Evolutionary conservation across 2,797 vertebrate genomes (phyloP).

Genomic region (Coranthus polyacanthus): DNA sequence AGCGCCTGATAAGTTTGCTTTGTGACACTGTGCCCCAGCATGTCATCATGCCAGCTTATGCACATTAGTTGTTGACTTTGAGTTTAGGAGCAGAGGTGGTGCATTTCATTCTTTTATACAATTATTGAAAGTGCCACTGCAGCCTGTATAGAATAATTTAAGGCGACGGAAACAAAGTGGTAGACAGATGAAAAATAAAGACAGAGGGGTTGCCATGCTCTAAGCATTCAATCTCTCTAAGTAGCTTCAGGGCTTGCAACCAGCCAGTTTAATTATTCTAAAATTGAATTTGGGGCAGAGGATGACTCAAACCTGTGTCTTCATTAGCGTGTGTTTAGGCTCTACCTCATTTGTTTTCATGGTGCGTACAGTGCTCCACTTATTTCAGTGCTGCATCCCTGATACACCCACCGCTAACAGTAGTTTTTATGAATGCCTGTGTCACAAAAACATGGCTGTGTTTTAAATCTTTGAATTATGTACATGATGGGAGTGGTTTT

Average conservation of each 20-base stretch:
- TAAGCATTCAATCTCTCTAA: conserved; percentile 65
- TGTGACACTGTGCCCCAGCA: conserved; percentile 27
- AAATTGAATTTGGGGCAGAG: conserved; percentile 66
- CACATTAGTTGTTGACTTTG: conserved; percentile 39
- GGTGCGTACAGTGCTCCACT: conserved; percentile 17
- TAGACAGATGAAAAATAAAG: conserved; percentile 29
- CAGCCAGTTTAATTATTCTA: conserved; percentile 72
- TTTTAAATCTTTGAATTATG: conserved; percentile 28
- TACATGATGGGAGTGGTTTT: neutral
- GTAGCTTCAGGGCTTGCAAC: conserved; percentile 48
- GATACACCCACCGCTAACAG: conserved; percentile 25
- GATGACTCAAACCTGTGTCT: conserved; percentile 68
- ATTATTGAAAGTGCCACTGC: conserved; percentile 55
- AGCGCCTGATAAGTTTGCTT: conserved; percentile 50
- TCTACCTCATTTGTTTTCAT: conserved; percentile 64
- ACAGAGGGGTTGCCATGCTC: conserved; percentile 37
- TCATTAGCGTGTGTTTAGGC: conserved; percentile 61
- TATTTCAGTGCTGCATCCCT: conserved; percentile 15
- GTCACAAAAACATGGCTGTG: neutral
- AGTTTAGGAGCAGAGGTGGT: conserved; percentile 32
- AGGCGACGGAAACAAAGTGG: conserved; percentile 46
- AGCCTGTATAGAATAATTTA: conserved; percentile 36
- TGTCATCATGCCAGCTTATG: conserved; percentile 38
- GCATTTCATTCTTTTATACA: conserved; percentile 47
- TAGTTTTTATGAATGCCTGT: conserved; percentile 13